Evolutionary conservation across 2,113 vertebrate species (phyloP).

Genomic region (Tyto alba): DNA sequence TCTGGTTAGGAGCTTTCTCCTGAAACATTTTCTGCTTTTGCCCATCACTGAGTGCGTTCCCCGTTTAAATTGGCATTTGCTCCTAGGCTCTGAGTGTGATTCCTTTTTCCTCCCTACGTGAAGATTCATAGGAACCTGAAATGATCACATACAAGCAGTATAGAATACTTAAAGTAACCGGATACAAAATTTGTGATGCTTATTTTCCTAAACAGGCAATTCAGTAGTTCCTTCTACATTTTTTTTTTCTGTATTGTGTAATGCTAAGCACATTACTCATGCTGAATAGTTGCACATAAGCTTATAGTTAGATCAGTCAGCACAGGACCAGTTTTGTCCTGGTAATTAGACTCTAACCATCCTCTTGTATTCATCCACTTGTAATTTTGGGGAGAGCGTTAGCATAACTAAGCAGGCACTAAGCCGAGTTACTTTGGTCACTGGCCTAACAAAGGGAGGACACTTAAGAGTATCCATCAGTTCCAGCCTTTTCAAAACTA

Average conservation of each 20-base stretch:
- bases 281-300: neutral
- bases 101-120: neutral
- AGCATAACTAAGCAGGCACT: neutral
- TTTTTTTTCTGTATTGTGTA: neutral
- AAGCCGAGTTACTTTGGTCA: neutral
- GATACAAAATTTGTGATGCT: too few relatives aligned
- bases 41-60: neutral
- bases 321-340: neutral
- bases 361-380: neutral
- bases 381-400: neutral
- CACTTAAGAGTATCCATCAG: neutral
- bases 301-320: neutral
- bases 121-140: neutral
- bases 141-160: neutral
- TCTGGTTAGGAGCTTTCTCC: fast-evolving
- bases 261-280: neutral
- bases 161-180: neutral
- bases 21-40: neutral
- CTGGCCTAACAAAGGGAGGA: neutral
- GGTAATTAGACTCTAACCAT: neutral
- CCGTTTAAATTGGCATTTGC: neutral
- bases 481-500: neutral
- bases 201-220: neutral
- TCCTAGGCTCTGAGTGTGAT: neutral
- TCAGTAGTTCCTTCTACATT: neutral